Percentiles rank a stretch among this genome's conserved stretches.
These are phyloP conservation scores for Netta rufina DNA, from an alignment of 2,797 vertebrate species.

Conservation along the genomic window DNA sequence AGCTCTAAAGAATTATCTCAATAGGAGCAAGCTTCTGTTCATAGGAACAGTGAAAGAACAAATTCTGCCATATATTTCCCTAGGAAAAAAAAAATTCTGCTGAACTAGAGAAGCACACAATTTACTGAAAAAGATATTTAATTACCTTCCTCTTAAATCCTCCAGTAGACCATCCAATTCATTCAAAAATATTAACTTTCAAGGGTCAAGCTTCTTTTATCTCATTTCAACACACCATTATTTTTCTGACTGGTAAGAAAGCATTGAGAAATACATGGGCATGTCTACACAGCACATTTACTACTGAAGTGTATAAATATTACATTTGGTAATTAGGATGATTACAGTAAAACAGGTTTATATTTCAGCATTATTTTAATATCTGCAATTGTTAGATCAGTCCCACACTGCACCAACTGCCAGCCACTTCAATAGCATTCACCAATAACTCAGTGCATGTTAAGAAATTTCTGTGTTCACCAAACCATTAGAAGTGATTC, in stretches of 20 bases:
- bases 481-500: not conserved
- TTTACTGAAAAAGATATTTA: not conserved
- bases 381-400: not conserved
- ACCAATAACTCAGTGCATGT: not conserved
- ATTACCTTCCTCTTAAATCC: conserved; percentile 1
- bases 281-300: not conserved
- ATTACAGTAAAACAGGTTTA: not conserved
- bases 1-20: not conserved
- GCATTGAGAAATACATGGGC: not conserved
- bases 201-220: not conserved
- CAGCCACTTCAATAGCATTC: not conserved
- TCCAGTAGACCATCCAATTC: not conserved
- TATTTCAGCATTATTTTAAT: not conserved
- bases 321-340: not conserved
- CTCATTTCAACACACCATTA: not conserved
- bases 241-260: not conserved
- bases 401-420: not conserved
- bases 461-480: not conserved
- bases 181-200: conserved; percentile 36
- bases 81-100: not conserved
- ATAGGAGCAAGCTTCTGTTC: not conserved
- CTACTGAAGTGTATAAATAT: no score
- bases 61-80: not conserved
- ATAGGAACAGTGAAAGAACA: not conserved
- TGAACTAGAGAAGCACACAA: not conserved